phyloP scores from a whole-genome alignment of 2,113 vertebrate genomes.

The Grus americana region DNA sequence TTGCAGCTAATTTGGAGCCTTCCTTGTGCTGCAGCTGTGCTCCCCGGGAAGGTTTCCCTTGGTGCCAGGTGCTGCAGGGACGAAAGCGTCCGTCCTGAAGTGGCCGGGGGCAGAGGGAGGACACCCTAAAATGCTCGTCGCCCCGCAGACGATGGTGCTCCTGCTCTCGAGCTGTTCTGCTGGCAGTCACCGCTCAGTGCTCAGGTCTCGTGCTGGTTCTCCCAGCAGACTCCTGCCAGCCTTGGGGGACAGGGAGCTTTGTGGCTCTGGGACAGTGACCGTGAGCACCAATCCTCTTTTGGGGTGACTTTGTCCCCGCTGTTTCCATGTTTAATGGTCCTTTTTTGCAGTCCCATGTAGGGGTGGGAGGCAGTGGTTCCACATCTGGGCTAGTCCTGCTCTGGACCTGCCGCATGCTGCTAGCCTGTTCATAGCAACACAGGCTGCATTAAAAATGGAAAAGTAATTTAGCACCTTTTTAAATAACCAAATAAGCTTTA shows the following conservation, averaged over 20 bases:
- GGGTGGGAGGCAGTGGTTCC: rapidly evolving
- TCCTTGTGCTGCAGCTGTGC: rapidly evolving
- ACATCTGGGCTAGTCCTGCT: rapidly evolving
- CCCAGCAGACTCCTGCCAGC: no score
- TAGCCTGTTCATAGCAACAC: not conserved
- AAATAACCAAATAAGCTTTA: not conserved
- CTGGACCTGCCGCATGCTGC: rapidly evolving
- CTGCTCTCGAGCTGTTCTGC: not conserved
- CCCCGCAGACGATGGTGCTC: rapidly evolving
- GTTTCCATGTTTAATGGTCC: not conserved
- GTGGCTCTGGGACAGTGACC: not conserved
- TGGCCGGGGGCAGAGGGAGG: not conserved
- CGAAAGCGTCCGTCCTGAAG: not conserved
- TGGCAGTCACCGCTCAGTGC: not conserved
- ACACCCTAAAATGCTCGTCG: not conserved
- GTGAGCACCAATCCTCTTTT: not conserved
- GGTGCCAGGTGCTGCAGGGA: not conserved
- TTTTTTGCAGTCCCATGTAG: not conserved
- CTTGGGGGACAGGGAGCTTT: not conserved
- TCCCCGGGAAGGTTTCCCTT: not conserved
- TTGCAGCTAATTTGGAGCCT: not conserved
- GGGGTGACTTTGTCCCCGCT: rapidly evolving
- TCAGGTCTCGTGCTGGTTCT: not conserved
- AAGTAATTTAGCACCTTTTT: not conserved
- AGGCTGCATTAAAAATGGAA: not conserved